These are phyloP conservation scores for Bubo bubo DNA, from an alignment of 2,113 vertebrate species.

Conservation along the genomic window DNA sequence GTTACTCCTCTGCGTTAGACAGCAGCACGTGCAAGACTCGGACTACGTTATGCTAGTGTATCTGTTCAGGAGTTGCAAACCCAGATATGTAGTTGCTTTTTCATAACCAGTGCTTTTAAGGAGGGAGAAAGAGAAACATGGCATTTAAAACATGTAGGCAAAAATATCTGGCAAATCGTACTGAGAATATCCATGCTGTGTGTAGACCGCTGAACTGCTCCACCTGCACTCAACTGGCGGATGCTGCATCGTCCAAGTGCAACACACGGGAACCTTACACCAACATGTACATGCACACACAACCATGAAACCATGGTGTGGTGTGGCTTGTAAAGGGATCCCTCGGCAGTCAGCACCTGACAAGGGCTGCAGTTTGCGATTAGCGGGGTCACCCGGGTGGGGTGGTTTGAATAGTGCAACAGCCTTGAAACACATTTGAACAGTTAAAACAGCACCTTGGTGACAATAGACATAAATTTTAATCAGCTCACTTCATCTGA, in stretches of 20 bases:
- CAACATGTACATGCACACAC: neutral
- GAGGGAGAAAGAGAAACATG: neutral
- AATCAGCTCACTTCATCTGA: slow-evolving; percentile 17
- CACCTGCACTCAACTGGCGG: neutral
- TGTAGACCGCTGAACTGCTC: neutral
- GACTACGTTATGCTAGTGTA: neutral
- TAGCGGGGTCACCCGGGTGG: slow-evolving; percentile 2
- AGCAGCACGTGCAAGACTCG: neutral
- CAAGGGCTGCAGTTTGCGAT: slow-evolving; percentile 53
- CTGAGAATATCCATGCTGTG: neutral
- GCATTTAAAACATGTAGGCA: neutral
- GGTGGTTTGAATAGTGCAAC: neutral
- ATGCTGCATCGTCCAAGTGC: neutral
- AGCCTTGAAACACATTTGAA: neutral
- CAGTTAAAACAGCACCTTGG: slow-evolving; percentile 23
- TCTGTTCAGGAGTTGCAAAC: neutral
- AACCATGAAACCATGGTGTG: neutral
- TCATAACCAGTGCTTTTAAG: neutral
- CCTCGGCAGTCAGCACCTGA: slow-evolving; percentile 59
- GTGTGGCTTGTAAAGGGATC: slow-evolving; percentile 34
- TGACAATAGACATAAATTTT: slow-evolving; percentile 41
- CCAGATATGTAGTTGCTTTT: neutral
- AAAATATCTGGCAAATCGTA: neutral
- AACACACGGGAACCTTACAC: neutral
- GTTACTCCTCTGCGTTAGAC: accelerated